These are phyloP conservation scores for Sipha flava DNA, from an alignment of 1,140 invertebrate genomes.

Conservation along the genomic window DNA sequence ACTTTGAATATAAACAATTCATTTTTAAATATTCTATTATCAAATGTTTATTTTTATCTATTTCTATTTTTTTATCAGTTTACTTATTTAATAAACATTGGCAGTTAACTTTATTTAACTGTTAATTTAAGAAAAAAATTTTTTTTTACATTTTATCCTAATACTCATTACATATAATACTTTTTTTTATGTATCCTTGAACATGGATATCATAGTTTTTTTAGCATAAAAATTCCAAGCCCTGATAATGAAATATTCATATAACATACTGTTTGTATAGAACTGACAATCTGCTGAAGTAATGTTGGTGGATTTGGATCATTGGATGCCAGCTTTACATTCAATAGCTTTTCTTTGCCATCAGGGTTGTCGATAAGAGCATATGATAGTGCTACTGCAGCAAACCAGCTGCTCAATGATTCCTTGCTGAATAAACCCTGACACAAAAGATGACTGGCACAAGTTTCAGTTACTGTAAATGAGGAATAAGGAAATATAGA, in stretches of 20 bases:
- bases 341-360: constrained; percentile 86
- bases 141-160: too few relatives aligned
- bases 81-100: too few relatives aligned
- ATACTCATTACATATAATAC: too few relatives aligned
- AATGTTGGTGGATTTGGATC: constrained; percentile 75
- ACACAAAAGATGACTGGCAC: constrained; percentile 81
- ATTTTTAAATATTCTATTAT: too few relatives aligned
- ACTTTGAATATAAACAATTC: too few relatives aligned
- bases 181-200: too few relatives aligned
- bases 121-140: too few relatives aligned
- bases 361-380: constrained; percentile 77
- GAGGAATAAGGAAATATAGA: neutral
- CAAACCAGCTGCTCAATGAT: constrained; percentile 94
- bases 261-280: constrained; percentile 63
- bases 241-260: neutral
- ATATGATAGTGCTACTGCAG: constrained; percentile 82
- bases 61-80: too few relatives aligned
- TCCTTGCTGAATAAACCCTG: constrained; percentile 86
- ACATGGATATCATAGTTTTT: too few relatives aligned
- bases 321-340: constrained; percentile 82
- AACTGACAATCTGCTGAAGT: constrained; percentile 76
- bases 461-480: constrained; percentile 14
- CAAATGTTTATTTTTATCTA: too few relatives aligned
- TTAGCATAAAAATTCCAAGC: too few relatives aligned
- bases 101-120: too few relatives aligned